Percentiles rank a stretch among this genome's conserved stretches.
Conservation (phyloP, 2,888 invertebrate species). For the Anodontia alba region DNA sequence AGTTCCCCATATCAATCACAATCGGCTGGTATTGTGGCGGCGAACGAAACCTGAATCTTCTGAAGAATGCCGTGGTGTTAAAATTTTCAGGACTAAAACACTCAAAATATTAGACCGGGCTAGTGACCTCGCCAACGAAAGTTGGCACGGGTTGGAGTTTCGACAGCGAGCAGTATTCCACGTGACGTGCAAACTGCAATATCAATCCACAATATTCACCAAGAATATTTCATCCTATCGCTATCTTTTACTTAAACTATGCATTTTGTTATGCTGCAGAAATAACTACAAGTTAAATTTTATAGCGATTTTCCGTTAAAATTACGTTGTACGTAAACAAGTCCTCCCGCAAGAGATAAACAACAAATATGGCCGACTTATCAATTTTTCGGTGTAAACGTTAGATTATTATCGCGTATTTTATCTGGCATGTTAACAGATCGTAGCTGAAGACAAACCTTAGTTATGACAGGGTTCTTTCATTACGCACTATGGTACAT, state of each 20-base stretch:
- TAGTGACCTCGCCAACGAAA: background rate
- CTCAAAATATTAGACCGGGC: background rate
- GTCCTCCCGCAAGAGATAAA: conserved; percentile 20
- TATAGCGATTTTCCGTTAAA: background rate
- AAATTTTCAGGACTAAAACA: background rate
- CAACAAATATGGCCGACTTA: conserved; percentile 62
- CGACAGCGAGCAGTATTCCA: background rate
- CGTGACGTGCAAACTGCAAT: conserved; percentile 8
- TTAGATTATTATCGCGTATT: background rate
- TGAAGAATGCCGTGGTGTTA: conserved; percentile 62
- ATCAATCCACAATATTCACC: background rate
- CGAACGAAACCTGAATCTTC: conserved; percentile 54
- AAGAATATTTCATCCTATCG: background rate
- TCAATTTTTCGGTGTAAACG: conserved; percentile 48
- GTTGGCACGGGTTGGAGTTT: conserved; percentile 10
- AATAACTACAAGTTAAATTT: background rate
- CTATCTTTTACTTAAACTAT: background rate
- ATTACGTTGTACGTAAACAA: background rate
- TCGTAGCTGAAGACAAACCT: too few species aligned
- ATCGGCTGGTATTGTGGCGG: conserved; percentile 61
- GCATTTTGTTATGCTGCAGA: background rate
- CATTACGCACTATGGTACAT: too few species aligned
- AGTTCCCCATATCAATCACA: conserved; percentile 67
- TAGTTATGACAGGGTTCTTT: too few species aligned
- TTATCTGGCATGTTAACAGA: conserved; percentile 17